phyloP scores from a whole-genome alignment of 2,113 vertebrate species.

The Ploceus nigricollis region DNA sequence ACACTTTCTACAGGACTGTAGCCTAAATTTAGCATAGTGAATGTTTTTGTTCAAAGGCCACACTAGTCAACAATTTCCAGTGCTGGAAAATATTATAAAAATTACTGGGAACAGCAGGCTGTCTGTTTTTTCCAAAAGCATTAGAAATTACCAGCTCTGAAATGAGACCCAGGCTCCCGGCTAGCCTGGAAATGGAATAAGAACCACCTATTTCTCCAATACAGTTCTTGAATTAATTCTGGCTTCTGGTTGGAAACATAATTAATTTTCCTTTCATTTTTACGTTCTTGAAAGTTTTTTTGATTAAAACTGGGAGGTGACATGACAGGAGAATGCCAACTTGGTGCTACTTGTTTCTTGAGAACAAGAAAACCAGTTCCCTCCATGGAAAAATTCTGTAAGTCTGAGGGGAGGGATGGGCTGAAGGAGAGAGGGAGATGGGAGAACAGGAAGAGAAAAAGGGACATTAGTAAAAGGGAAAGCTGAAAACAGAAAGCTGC shows the following conservation, averaged over 20 bases:
- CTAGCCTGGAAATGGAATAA: slow-evolving; percentile 50
- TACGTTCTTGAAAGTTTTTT: neutral
- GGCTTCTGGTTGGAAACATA: slow-evolving; percentile 38
- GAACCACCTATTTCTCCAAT: slow-evolving; percentile 6
- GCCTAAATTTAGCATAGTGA: slow-evolving; percentile 50
- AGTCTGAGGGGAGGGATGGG: neutral
- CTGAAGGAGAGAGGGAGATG: neutral
- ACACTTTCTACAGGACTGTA: neutral
- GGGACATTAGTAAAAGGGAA: neutral
- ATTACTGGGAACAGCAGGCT: slow-evolving; percentile 39
- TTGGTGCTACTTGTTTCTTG: neutral
- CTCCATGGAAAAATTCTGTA: neutral
- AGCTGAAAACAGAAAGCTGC: neutral
- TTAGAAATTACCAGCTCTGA: slow-evolving; percentile 53
- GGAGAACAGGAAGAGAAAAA: neutral
- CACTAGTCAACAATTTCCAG: slow-evolving; percentile 61
- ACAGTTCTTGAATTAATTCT: slow-evolving; percentile 41
- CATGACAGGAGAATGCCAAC: neutral
- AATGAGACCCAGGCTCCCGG: slow-evolving; percentile 23
- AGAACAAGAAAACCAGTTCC: neutral
- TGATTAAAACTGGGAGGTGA: neutral
- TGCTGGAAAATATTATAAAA: slow-evolving; percentile 67
- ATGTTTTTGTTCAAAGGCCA: slow-evolving; percentile 42
- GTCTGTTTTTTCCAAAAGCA: slow-evolving; percentile 45
- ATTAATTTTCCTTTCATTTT: slow-evolving; percentile 23